A percentile compares a stretch with the other conserved stretches of the same genome.
phyloP scores from a whole-genome alignment of 2,797 vertebrate genomes.

The Phalanger gymnotis region DNA sequence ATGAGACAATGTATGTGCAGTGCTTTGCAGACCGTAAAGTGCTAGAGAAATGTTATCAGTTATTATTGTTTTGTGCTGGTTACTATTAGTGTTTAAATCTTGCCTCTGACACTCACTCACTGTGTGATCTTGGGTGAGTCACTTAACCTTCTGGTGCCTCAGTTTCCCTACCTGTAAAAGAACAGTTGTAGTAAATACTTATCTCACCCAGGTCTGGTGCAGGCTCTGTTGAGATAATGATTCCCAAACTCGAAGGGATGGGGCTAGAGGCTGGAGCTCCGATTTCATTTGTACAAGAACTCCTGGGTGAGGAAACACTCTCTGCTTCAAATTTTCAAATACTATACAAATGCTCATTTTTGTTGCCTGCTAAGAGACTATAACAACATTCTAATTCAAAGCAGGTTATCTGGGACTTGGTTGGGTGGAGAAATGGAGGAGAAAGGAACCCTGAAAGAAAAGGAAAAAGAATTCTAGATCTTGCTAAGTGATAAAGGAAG shows the following conservation, averaged over 20 bases:
- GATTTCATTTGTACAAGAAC: background rate
- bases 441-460: background rate
- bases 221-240: background rate
- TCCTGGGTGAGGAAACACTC: background rate
- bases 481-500: background rate
- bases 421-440: background rate
- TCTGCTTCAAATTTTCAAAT: background rate
- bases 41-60: background rate
- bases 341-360: background rate
- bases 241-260: background rate
- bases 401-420: background rate
- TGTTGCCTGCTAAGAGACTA: background rate
- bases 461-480: background rate
- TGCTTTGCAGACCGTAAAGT: background rate
- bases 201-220: background rate
- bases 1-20: background rate
- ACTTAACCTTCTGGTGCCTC: background rate
- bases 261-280: background rate
- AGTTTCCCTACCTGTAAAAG: background rate
- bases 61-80: background rate
- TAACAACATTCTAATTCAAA: background rate
- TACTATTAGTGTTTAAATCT: background rate
- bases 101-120: background rate
- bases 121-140: background rate
- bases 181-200: background rate